Evolutionary conservation across 2,797 vertebrate species (phyloP), one percentile per base, ranked within the genome.

Genomic region (Periparus ater): DNA sequence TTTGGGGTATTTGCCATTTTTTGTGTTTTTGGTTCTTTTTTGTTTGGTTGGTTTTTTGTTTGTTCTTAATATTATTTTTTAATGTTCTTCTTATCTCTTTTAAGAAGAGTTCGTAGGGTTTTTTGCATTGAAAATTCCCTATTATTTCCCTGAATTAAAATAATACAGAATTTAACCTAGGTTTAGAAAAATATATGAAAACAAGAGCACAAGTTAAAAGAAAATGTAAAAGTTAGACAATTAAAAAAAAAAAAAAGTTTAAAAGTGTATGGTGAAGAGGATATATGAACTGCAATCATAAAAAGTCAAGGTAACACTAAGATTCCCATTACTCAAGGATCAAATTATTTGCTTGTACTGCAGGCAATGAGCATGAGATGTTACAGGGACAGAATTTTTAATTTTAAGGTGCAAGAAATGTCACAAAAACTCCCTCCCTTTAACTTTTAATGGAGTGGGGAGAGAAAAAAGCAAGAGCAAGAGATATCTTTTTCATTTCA

Each of bases 361-460:
- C 12, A 53, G 21, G 6, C 42, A 81, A 61, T 11, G 3, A 60
- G 4, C 22, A 48, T 0, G 0, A 36, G 29, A 8, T 85, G 21
- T 10, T 60, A n/a, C 13, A 62, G 17, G 22, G 20, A 44, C 5
- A 67, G 34, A n/a, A 60, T 29, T 66, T 21, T 3, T 84, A 11
- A 32, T 85, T 45, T 50, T 58, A 65, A 71, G 23, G 21, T 54
- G 2, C n/a, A 58, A 26, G 2, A 83, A 80, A 25, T 48, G 13
- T 60, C 58, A 55, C 17, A 67, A 76, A 58, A 61, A 10, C 25
- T 54, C 50, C 29, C 10, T 36, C 10, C 5, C 21, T 67, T 66
- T 54, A 77, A 60, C 23, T 91, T 81, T 42, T 55, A 67, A 67
- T 47, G 40, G 54, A 81, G 17, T 34, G 3, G 7, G 4, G 10